phyloP scores from a whole-genome alignment of 2,888 invertebrate genomes.

The Ochropleura plecta region DNA sequence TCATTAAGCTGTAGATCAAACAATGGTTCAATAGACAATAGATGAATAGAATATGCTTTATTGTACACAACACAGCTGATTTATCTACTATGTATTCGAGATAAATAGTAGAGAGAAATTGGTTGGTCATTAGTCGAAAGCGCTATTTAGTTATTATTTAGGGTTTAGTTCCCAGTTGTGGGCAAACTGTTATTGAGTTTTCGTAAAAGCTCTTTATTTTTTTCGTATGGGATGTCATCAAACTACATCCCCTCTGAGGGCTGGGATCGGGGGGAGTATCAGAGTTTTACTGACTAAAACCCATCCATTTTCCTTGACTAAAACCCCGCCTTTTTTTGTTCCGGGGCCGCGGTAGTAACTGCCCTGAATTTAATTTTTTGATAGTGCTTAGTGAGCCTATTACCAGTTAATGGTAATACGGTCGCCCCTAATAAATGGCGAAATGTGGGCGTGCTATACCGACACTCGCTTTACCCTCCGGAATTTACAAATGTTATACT shows the following conservation, averaged over 20 bases:
- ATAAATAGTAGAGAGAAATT: background rate
- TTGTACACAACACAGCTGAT: background rate
- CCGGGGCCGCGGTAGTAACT: background rate
- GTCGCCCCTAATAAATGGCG: background rate
- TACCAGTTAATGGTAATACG: background rate
- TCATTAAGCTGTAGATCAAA: constrained; percentile 30
- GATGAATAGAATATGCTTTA: constrained; percentile 12
- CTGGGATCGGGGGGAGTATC: too few relatives aligned
- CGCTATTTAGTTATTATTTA: too few relatives aligned
- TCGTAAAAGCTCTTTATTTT: too few relatives aligned
- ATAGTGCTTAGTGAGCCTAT: too few relatives aligned
- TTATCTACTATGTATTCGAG: background rate
- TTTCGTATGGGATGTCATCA: too few relatives aligned
- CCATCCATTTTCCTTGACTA: too few relatives aligned
- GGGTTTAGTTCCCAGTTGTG: background rate
- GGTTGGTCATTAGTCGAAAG: background rate
- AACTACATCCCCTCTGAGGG: too few relatives aligned
- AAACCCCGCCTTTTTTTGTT: too few relatives aligned
- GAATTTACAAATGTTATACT: background rate
- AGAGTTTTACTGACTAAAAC: too few relatives aligned
- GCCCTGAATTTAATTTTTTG: too few relatives aligned
- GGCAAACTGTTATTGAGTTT: background rate
- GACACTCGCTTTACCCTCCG: background rate
- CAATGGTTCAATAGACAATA: constrained; percentile 45
- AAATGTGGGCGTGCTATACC: background rate